Evolutionary conservation across 2,797 vertebrate genomes (phyloP).

Genomic region (Macropus fuliginosus): DNA sequence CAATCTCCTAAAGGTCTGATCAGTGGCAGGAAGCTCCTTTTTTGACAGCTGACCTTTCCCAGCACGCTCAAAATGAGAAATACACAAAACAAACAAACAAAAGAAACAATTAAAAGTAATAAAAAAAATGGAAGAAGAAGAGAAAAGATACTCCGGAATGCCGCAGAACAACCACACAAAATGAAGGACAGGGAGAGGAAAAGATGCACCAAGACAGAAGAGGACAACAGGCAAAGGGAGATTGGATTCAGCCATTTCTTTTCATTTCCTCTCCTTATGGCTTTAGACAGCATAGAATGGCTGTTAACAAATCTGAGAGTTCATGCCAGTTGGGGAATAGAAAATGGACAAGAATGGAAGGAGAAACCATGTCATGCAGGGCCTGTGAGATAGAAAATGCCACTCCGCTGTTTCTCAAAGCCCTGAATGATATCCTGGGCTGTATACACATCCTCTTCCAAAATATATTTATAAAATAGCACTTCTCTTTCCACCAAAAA

Average conservation of each 20-base stretch:
- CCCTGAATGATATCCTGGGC: neutral
- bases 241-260: conserved; percentile 46
- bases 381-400: conserved; percentile 24
- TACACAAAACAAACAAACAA: conserved; percentile 62
- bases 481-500: neutral
- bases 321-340: neutral
- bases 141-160: conserved; percentile 39
- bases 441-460: neutral
- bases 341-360: conserved; percentile 25
- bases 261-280: conserved; percentile 60
- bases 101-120: conserved; percentile 80
- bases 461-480: neutral
- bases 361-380: neutral
- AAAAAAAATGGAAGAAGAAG: conserved; percentile 49
- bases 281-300: conserved; percentile 50
- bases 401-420: neutral
- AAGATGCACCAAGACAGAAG: conserved; percentile 47
- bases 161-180: conserved; percentile 37
- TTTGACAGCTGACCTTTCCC: conserved; percentile 84
- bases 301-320: conserved; percentile 59
- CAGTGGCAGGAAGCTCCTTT: conserved; percentile 78
- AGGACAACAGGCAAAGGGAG: conserved; percentile 46
- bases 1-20: conserved; percentile 82
- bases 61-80: neutral
- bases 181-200: neutral